Evolutionary conservation across 2,797 vertebrate species (phyloP).

Genomic region (Acrossocheilus fasciatus): DNA sequence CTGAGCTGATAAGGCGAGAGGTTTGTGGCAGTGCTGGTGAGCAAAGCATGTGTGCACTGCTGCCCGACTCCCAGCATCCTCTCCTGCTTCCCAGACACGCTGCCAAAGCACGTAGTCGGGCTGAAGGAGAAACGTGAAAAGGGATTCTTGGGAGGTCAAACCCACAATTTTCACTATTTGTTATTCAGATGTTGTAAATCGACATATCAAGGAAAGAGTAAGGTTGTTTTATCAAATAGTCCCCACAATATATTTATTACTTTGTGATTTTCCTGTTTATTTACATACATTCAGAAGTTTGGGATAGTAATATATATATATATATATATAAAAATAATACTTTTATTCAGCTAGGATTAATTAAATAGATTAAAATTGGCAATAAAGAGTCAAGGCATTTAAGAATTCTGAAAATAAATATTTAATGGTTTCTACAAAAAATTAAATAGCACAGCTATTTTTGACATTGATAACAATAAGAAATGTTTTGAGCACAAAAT

Average conservation of each 20-base stretch:
- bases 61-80: conserved; percentile 70
- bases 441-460: neutral
- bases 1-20: conserved; percentile 89
- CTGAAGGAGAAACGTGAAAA: conserved; percentile 69
- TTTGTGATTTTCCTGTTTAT: neutral
- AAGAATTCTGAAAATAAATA: neutral
- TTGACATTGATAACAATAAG: neutral
- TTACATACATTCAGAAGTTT: neutral
- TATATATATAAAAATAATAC: neutral
- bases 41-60: conserved; percentile 80
- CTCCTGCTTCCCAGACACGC: conserved; percentile 77
- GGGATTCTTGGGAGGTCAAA: conserved; percentile 6
- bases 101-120: conserved; percentile 90
- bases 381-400: no score
- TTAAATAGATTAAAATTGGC: neutral
- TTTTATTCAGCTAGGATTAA: neutral
- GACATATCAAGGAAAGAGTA: neutral
- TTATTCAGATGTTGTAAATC: conserved; percentile 14
- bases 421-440: neutral
- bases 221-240: neutral
- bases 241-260: neutral
- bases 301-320: neutral
- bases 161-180: neutral
- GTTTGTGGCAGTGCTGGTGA: conserved; percentile 85
- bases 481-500: neutral